Percentiles rank a stretch among this genome's conserved stretches.
phyloP scores from a whole-genome alignment of 2,113 vertebrate species.

The Opisthocomus hoazin region DNA sequence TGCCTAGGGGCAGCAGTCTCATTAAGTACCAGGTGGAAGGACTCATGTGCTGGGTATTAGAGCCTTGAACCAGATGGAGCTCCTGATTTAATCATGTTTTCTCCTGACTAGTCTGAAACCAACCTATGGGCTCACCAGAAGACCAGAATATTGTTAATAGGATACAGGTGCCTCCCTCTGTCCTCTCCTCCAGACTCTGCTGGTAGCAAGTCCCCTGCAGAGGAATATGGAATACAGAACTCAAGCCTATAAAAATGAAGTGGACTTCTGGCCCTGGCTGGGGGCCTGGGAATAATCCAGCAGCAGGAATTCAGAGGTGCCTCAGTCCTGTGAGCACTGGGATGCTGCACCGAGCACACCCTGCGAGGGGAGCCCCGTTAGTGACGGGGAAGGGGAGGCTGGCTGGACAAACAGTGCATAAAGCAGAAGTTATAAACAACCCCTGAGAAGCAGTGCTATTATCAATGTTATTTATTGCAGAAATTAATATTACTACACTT shows the following conservation, averaged over 20 bases:
- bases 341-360: accelerated
- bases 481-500: not conserved
- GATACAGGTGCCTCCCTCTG: not conserved
- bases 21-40: not conserved
- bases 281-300: not conserved
- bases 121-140: not conserved
- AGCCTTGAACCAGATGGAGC: not conserved
- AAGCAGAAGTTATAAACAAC: not conserved
- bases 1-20: not conserved
- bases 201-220: not conserved
- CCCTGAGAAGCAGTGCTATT: not conserved
- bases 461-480: not conserved
- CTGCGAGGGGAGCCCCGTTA: not conserved
- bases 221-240: not conserved
- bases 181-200: not conserved
- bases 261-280: not conserved
- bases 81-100: not conserved
- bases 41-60: not conserved
- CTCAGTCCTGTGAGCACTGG: accelerated
- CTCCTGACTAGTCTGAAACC: not conserved
- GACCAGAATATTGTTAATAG: not conserved
- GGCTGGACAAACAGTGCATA: not conserved
- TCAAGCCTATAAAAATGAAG: not conserved
- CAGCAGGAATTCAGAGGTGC: not conserved
- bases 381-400: not conserved